Conservation (phyloP, 2,888 invertebrate species). For the Cataglyphis rosenhaueri region DNA sequence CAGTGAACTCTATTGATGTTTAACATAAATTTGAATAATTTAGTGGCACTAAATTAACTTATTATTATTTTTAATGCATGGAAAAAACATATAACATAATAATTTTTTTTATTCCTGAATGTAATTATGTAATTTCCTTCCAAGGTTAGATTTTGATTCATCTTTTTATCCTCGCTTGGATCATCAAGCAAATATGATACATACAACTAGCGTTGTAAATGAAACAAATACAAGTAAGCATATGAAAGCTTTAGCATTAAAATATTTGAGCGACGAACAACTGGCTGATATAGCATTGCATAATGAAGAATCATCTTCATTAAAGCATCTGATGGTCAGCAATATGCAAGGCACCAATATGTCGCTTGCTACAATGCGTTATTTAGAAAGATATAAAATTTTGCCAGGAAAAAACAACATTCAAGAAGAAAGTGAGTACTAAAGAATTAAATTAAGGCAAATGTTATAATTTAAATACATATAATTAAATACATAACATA, state of each 20-base stretch:
- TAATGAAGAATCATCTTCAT: conserved; percentile 76
- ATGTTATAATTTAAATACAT: background rate
- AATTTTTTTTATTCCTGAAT: background rate
- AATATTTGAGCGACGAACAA: conserved; percentile 87
- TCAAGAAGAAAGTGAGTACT: conserved; percentile 74
- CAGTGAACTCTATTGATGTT: background rate
- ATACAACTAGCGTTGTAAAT: conserved; percentile 74
- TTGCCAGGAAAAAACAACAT: conserved; percentile 84
- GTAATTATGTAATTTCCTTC: conserved; percentile 2
- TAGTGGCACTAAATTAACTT: background rate
- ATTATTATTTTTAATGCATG: background rate
- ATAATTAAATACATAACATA: background rate
- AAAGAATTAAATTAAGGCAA: background rate
- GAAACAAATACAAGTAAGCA: conserved; percentile 87
- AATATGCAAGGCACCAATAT: conserved; percentile 87
- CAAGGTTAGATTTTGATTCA: conserved; percentile 78
- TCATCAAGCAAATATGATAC: conserved; percentile 76
- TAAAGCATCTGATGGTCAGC: conserved; percentile 79
- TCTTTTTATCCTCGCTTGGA: conserved; percentile 81
- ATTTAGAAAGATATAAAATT: conserved; percentile 90
- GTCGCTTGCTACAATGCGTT: conserved; percentile 90
- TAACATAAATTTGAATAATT: background rate
- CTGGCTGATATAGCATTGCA: conserved; percentile 82
- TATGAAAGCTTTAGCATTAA: conserved; percentile 87
- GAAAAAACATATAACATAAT: background rate